phyloP scores from a whole-genome alignment of 1,140 invertebrate species.

The Panulirus ornatus region DNA sequence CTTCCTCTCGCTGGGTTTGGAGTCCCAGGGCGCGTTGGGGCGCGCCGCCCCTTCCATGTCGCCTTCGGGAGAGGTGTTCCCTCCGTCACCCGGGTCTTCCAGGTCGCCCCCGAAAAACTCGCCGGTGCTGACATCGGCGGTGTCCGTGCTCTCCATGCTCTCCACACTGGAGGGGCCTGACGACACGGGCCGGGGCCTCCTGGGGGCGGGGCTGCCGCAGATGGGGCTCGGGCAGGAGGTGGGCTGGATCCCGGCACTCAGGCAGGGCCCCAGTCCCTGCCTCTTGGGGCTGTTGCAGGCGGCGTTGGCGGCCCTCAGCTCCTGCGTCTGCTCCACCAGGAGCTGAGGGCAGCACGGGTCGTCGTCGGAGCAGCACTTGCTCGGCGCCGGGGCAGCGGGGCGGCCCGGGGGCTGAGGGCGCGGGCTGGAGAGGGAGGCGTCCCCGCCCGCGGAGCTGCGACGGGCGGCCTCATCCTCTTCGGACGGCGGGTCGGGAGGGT shows the following conservation, averaged over 20 bases:
- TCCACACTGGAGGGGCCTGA: conserved; percentile 57
- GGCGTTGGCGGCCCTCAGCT: background rate
- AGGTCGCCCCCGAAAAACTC: conserved; percentile 40
- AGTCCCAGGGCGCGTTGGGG: conserved; percentile 19
- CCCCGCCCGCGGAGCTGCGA: background rate
- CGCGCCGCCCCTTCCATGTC: conserved; percentile 24
- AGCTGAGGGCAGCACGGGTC: conserved; percentile 60
- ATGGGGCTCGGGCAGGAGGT: conserved; percentile 39
- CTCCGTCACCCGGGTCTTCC: conserved; percentile 22
- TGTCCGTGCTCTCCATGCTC: conserved; percentile 33
- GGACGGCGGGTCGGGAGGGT: conserved; percentile 57
- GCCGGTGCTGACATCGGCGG: background rate
- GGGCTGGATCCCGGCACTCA: conserved; percentile 34
- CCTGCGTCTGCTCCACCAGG: conserved; percentile 27
- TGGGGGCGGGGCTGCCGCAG: conserved; percentile 49
- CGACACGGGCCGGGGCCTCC: conserved; percentile 17
- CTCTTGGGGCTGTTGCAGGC: background rate
- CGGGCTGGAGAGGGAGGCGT: background rate
- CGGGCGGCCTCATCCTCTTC: background rate
- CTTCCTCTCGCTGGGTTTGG: conserved; percentile 51
- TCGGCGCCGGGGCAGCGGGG: background rate
- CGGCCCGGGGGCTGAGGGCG: background rate
- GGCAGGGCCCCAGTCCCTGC: background rate
- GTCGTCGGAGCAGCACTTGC: conserved; percentile 54
- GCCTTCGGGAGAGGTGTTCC: conserved; percentile 14